Base-by-base conservation (phyloP, 2,888 invertebrate genomes). In the Volucella inflata region DNA sequence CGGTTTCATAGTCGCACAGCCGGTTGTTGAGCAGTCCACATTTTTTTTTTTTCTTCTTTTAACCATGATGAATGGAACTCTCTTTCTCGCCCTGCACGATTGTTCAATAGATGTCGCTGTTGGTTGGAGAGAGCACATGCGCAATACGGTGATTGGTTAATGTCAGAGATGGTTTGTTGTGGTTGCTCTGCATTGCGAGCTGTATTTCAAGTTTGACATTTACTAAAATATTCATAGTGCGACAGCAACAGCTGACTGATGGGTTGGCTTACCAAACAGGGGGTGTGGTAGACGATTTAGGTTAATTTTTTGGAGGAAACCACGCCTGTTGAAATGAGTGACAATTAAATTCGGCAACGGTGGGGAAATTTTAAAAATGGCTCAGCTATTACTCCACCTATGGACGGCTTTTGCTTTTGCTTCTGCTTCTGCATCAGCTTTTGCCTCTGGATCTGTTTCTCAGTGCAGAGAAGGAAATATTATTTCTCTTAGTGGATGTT, bases 291-390 rank as follows among this genome's bases (percentile, higher is more conserved):
- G 10, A 8, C 42, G 38, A 16, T 74, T 30, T 59, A 48, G 30
- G 42, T 9, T 16, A 44, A 6, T n/a, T 44, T 67, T 60, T 30
- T 60, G 50, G 51, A 9, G 14, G 30, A 9, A 81, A 46, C 76
- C 85, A 76, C 85, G 81, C 85, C 85, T 40, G 46, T 30, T 14
- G 11, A 68, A 85, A 81, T 85, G 85, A 85, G 85, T 85, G 85
- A 85, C 77, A 81, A 68, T 77, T 30, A 8, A 46, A 46, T 76
- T 53, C 55, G 50, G 36, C 12, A 17, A 57, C 59, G 46, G 81
- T 85, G 81, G 85, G 85, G 85, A 81, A 81, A 51, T 81, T 85
- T 85, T 85, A 81, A 85, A 85, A 85, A 85, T 85, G 85, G 85
- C 85, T 85, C 85, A 80, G 67, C 57, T 48, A 51, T 77, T 77